These are phyloP conservation scores for Porites australiensis DNA, from an alignment of 64 coral and sea anemone species.

Conservation along the genomic window DNA sequence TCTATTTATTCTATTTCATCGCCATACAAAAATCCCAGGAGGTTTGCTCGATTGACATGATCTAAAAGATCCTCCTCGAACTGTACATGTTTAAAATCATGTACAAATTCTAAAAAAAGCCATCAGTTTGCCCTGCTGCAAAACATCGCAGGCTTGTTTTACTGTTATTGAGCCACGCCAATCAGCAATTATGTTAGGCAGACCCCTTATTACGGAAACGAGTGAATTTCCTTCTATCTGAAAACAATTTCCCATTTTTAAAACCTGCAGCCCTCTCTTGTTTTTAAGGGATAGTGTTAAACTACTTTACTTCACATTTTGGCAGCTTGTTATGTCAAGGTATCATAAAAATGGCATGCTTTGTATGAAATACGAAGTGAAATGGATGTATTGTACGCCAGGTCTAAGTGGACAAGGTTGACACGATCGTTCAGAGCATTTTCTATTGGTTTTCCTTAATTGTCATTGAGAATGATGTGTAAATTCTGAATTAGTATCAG, in stretches of 20 bases:
- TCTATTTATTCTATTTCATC: neutral
- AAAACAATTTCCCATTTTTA: constrained; percentile 7
- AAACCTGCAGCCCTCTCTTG: constrained; percentile 13
- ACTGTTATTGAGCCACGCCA: constrained; percentile 6
- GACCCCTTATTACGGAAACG: neutral
- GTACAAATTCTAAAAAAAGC: neutral
- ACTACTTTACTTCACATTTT: constrained; percentile 13
- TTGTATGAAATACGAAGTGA: neutral
- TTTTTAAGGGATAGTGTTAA: constrained; percentile 7
- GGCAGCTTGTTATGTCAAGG: constrained; percentile 14
- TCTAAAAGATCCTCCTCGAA: too few species aligned
- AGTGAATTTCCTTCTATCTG: constrained; percentile 5
- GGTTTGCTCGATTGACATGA: too few species aligned
- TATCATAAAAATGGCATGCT: constrained; percentile 21
- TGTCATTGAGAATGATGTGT: too few species aligned
- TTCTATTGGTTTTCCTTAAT: too few species aligned
- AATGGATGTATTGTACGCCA: constrained; percentile 7
- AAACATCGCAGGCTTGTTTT: neutral
- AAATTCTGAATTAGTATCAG: too few species aligned
- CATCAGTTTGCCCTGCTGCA: neutral
- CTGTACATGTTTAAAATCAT: neutral
- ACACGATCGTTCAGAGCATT: too few species aligned
- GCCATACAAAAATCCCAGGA: too few species aligned
- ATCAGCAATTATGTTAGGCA: neutral
- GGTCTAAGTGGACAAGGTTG: constrained; percentile 4